A percentile compares a stretch with the other conserved stretches of the same genome.
These are phyloP conservation scores for Coluber constrictor DNA, from an alignment of 2,797 vertebrate species.

Conservation along the genomic window DNA sequence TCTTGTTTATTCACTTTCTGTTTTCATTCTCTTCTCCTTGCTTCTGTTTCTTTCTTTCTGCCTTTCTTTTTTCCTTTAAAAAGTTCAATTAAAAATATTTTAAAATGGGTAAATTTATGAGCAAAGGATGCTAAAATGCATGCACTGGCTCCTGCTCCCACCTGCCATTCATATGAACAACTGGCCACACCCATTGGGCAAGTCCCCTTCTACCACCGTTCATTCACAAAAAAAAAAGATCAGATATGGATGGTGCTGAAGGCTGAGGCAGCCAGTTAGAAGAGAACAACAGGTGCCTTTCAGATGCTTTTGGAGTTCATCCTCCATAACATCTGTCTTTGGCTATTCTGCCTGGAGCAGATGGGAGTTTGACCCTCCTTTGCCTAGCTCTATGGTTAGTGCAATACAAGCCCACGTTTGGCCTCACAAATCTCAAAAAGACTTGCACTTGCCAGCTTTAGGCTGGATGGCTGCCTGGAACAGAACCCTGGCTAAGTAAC, in stretches of 20 bases:
- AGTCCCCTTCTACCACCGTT: background rate
- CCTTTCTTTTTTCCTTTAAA: background rate
- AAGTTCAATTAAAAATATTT: background rate
- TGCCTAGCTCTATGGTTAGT: background rate
- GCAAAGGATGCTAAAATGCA: background rate
- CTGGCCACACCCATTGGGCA: background rate
- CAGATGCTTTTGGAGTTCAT: background rate
- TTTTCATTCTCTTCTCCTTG: background rate
- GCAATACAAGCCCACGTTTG: background rate
- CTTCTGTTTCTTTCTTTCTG: background rate
- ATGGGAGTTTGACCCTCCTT: background rate
- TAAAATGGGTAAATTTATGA: background rate
- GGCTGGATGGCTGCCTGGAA: background rate
- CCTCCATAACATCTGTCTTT: background rate
- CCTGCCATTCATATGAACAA: background rate
- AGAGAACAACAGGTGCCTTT: background rate
- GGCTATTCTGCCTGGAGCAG: background rate
- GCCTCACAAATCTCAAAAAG: background rate
- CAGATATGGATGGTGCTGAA: background rate
- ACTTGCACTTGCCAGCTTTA: background rate
- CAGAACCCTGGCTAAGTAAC: background rate
- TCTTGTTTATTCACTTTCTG: background rate
- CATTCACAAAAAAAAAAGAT: background rate
- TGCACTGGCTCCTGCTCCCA: background rate
- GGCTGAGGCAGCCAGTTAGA: background rate